Conservation (phyloP, 2,888 invertebrate species). For the Notocelia uddmanniana region DNA sequence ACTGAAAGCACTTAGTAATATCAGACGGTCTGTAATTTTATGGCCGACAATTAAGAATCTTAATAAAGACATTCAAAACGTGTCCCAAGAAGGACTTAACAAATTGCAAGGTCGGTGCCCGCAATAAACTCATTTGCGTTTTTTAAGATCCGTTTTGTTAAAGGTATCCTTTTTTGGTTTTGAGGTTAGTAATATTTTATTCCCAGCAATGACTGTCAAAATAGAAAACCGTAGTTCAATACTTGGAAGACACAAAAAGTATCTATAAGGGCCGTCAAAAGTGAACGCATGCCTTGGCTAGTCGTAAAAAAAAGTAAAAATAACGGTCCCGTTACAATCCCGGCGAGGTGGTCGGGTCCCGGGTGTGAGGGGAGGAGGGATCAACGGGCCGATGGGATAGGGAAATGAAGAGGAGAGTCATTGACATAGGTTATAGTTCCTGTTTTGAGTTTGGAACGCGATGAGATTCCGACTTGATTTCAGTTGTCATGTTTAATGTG, state of each 20-base stretch:
- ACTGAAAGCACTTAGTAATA: conserved; percentile 3
- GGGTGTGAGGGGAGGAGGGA: conserved; percentile 11
- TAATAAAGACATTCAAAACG: conserved; percentile 9
- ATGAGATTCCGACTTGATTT: not conserved
- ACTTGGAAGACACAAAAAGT: conserved; percentile 56
- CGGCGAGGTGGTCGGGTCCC: conserved; percentile 64
- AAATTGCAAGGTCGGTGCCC: conserved; percentile 32
- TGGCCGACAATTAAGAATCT: conserved; percentile 20
- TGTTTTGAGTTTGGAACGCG: conserved; percentile 19
- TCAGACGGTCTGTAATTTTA: conserved; percentile 9
- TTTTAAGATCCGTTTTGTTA: conserved; percentile 24
- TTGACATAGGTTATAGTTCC: conserved; percentile 34
- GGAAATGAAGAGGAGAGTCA: conserved; percentile 34
- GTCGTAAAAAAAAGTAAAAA: conserved; percentile 76
- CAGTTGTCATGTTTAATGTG: not conserved
- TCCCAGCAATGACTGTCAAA: conserved; percentile 27
- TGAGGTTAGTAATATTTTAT: conserved; percentile 34
- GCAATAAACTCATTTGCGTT: conserved; percentile 41
- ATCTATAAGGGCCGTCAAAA: conserved; percentile 70
- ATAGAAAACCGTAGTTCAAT: conserved; percentile 38
- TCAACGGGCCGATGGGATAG: conserved; percentile 28
- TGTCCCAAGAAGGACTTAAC: conserved; percentile 23
- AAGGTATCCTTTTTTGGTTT: conserved; percentile 8
- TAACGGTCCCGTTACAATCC: conserved; percentile 50
- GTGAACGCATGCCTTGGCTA: conserved; percentile 75